Evolutionary conservation across 2,888 invertebrate genomes (phyloP), one percentile per base, ranked within the genome.

Genomic region (Ophioninae sp.): DNA sequence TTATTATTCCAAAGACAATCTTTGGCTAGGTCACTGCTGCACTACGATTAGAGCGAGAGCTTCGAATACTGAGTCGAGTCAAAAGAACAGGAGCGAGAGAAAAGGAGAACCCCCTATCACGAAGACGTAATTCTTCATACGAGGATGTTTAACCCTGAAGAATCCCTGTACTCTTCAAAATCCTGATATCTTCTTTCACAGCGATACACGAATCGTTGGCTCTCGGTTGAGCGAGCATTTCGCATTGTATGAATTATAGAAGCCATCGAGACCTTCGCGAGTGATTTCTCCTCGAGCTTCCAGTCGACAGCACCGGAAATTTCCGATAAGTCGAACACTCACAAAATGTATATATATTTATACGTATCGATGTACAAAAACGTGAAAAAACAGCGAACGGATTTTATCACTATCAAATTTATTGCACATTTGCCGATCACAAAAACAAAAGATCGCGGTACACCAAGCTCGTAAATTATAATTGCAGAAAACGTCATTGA

Each of bases 161-260:
- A 23, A 10, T n/a, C 30, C 37, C 44, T 7, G 44, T 64, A 44
- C 39, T 72, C 37, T 56, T 70, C 70, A 17, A 57, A 37, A 72
- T 41, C 17, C 17, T 50, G 6, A 8, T 30, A 30, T 69, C 69
- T 23, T 69, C 37, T 50, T 30, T 77, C 61, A 37, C 37, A 69
- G 77, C 37, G 50, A n/a, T 62, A 77, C 68, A 77, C 67, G 44
- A 50, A 77, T 69, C 59, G 37, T 69, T 37, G 37, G 21, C 39
- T 59, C 37, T 67, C 77, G 44, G 68, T 77, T 50, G 77, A 69
- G 30, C 69, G 69, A 69, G 50, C 61, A 62, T 77, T 69, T 17
- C n/a, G 41, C 50, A 69, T 62, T 69, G 20, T 56, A 50, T 69
- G 69, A 57, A 44, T 57, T 68, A 76, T 30, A 7, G 69, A 17